These are phyloP conservation scores for Empidonax alnorum DNA, from an alignment of 2,113 vertebrate species.

Conservation along the genomic window DNA sequence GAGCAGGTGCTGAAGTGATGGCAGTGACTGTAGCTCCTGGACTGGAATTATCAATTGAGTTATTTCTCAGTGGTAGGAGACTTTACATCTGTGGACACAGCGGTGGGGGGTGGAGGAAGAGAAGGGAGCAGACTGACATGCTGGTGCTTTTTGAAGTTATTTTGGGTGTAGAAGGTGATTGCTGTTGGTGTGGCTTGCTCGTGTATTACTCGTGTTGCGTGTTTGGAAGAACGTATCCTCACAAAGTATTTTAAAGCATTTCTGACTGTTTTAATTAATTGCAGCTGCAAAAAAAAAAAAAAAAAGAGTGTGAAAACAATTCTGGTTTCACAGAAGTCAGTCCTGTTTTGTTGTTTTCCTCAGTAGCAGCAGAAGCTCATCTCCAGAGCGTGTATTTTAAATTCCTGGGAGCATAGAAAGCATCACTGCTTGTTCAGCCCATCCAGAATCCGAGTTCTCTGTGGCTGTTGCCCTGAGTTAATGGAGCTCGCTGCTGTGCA, in stretches of 20 bases:
- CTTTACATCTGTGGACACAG: not conserved
- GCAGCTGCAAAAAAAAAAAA: not conserved
- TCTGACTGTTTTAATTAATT: not conserved
- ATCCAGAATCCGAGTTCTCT: not conserved
- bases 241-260: not conserved
- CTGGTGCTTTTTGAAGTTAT: not conserved
- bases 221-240: not conserved
- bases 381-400: not conserved
- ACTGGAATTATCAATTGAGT: not conserved
- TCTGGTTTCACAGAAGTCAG: not conserved
- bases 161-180: not conserved
- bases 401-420: not conserved
- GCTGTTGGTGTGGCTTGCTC: not conserved
- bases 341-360: not conserved
- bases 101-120: too few relatives aligned
- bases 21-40: not conserved
- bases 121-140: not conserved
- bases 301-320: not conserved
- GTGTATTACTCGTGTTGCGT: not conserved
- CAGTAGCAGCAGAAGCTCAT: not conserved
- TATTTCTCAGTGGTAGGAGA: not conserved
- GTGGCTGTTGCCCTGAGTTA: not conserved
- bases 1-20: constrained; percentile 24
- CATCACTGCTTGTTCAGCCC: not conserved
- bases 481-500: not conserved